Evolutionary conservation across 2,113 vertebrate species (phyloP), one percentile per base, ranked within the genome.

Genomic region (Cnemophilus loriae): DNA sequence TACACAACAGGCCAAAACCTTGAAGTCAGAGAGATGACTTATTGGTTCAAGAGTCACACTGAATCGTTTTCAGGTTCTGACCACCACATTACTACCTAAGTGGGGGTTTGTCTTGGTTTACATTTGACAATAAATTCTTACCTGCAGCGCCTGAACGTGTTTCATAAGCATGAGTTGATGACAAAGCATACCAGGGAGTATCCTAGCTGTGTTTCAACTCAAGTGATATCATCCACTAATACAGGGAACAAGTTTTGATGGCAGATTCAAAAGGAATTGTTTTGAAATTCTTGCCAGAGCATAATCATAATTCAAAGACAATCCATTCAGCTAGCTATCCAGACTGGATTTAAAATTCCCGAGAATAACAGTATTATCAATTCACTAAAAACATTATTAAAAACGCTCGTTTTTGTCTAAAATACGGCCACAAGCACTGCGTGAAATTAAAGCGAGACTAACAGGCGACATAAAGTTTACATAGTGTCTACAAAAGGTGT

Each of bases 161-260:
- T 97, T 96, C 95, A 92, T 89, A 97, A 95, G 88, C 91, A 92
- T 24, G 42, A 77, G 85, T 0, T 94, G 95, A 95, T 97, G 94
- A 96, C 95, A 94, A 97, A 97, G 96, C 96, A 97, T 67, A 93
- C 50, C 85, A 67, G 83, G 96, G 94, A 90, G 81, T 94, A 90
- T 88, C 75, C 86, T 81, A 90, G 86, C 52, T 78, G 35, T 19
- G 76, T 56, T 89, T 90, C 90, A 86, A 80, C 47, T 85, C 33
- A 89, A 91, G 70, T 81, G 83, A 70, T 96, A 95, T 87, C 95
- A 96, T 59, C 65, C 86, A 33, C 68, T 83, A 92, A 84, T 32
- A 88, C 46, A 77, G 30, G 49, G 65, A 96, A 91, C 56, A 76
- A 95, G 80, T 92, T 83, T 5, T n/a, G 80, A 97, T 61, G 74